Evolutionary conservation across 2,113 vertebrate genomes (phyloP), one percentile per base, ranked within the genome.

Genomic region (Terrapene triunguis): DNA sequence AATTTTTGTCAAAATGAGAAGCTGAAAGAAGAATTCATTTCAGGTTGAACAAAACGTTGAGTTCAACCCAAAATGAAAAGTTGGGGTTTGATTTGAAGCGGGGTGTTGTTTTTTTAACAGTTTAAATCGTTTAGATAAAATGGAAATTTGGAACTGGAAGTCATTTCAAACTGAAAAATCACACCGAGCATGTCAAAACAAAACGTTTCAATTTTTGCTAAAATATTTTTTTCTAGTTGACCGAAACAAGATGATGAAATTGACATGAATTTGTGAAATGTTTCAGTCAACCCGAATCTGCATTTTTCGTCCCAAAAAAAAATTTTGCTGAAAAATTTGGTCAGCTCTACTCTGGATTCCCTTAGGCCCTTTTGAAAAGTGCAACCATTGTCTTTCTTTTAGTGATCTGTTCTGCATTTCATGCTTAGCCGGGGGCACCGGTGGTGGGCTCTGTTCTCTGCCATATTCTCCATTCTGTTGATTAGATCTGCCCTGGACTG

Each of bases 391-490:
- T 51, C 22, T 48, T n/a, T 48, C 65, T 38, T 6, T 14, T 27
- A 14, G 35, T 35, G 47, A 59, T 25, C 55, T 72, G 35, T 53
- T 48, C 14, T 2, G 12, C 21, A n/a, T 9, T 42, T 47, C 24
- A 87, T 38, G 29, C 42, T 82, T 29, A 69, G 22, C 25, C 47
- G 19, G 1, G 0, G 0, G 54, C 47, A 50, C 78, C 21, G 19
- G 21, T 48, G 47, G 4, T 80, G 38, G 24, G 2, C 72, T 8
- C 14, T 72, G 42, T 16, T 72, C 51, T 22, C n/a, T 38, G 16
- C 78, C 90, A 38, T 76, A 85, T 74, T 69, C 90, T 97, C 51
- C 25, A 53, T 92, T 84, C 47, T 89, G 78, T 80, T 93, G 92
- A 38, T n/a, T 57, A 72, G 54, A 2, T 22, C 27, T 5, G 8